Conservation (phyloP, 2,888 invertebrate genomes). For the Aphidoletes aphidimyza region DNA sequence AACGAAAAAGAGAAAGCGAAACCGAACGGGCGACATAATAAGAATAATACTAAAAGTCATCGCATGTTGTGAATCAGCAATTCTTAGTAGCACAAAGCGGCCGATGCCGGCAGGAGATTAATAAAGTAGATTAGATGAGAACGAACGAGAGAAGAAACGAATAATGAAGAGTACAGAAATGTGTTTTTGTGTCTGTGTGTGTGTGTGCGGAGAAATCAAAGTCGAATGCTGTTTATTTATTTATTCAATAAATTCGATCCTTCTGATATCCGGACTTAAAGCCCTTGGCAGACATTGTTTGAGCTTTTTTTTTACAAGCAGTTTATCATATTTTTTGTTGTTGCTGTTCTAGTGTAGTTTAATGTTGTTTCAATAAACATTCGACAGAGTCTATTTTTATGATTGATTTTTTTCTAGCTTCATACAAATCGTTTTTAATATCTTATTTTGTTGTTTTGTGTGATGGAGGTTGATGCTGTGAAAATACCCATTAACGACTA, state of each 20-base stretch:
- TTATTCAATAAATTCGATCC: conserved; percentile 44
- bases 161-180: background rate
- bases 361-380: no score
- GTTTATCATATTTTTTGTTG: conserved; percentile 16
- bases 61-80: conserved; percentile 35
- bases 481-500: no score
- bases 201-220: conserved; percentile 16
- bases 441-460: no score
- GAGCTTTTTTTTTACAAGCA: background rate
- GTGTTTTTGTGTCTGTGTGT: no score
- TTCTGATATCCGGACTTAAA: background rate
- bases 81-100: background rate
- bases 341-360: no score
- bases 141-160: background rate
- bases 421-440: no score
- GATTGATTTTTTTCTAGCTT: no score
- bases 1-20: background rate
- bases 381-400: no score
- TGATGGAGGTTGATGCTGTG: no score
- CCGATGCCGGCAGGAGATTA: conserved; percentile 44
- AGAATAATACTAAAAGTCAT: conserved; percentile 17
- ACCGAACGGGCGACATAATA: background rate
- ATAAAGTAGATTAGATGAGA: conserved; percentile 37
- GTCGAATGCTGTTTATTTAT: conserved; percentile 8
- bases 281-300: background rate